Conservation (phyloP, 1,140 invertebrate species). For the Coenobita brevimanus region DNA sequence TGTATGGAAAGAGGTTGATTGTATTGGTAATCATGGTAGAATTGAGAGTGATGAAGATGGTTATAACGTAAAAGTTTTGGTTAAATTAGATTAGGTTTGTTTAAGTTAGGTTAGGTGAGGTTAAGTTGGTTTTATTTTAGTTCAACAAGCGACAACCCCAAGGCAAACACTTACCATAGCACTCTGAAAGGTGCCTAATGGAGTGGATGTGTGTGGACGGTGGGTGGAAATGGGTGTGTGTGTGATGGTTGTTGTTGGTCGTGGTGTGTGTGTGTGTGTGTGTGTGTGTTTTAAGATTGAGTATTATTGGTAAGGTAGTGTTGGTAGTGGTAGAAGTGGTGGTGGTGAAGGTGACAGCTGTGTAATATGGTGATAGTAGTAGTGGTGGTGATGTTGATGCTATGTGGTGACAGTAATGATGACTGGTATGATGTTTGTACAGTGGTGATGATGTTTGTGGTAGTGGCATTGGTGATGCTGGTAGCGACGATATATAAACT, state of each 20-base stretch:
- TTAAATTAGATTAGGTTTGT: too few relatives aligned
- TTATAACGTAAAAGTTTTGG: too few relatives aligned
- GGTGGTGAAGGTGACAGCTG: too few relatives aligned
- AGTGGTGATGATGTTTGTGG: not conserved
- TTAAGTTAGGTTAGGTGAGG: too few relatives aligned
- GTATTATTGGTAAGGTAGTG: not conserved
- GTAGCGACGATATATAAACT: not conserved
- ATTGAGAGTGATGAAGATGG: too few relatives aligned
- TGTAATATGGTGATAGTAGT: not conserved
- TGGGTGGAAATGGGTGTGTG: not conserved
- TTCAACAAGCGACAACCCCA: constrained; percentile 61
- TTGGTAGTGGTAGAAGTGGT: not conserved
- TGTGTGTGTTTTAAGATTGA: not conserved
- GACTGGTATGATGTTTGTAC: too few relatives aligned
- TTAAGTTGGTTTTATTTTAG: constrained; percentile 51
- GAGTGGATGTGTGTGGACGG: constrained; percentile 34
- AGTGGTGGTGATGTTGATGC: not conserved
- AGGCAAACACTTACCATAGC: constrained; percentile 57
- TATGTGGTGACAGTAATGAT: not conserved
- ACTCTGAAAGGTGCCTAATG: constrained; percentile 67
- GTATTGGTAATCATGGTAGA: too few relatives aligned
- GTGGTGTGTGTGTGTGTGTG: not conserved
- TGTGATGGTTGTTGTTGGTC: not conserved
- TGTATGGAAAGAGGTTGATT: too few relatives aligned
- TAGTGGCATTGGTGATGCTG: not conserved